Evolutionary conservation across 1,140 invertebrate species (phyloP).

Genomic region (Euwallacea similis): DNA sequence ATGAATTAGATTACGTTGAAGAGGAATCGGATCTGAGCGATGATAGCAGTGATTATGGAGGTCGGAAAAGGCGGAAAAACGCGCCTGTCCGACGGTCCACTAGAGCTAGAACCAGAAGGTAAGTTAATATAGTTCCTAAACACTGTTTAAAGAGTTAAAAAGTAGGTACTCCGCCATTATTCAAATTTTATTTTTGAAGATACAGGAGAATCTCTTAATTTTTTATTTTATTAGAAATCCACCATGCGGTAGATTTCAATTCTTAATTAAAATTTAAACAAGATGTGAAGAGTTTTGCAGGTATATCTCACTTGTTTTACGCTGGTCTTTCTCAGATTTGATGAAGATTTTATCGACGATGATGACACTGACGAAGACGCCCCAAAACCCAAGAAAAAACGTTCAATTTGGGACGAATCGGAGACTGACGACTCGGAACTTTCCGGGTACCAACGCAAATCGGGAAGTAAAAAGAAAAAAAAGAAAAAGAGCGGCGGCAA

Average conservation of each 20-base stretch:
- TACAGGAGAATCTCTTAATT: constrained; percentile 1
- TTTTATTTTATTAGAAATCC: not conserved
- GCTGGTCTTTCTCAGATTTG: constrained; percentile 55
- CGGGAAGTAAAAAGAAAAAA: constrained; percentile 51
- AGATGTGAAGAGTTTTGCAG: not conserved
- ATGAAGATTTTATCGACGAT: constrained; percentile 63
- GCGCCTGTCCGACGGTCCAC: constrained; percentile 61
- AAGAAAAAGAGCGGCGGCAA: constrained; percentile 3
- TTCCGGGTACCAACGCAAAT: constrained; percentile 47
- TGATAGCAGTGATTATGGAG: constrained; percentile 61
- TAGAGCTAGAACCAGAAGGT: constrained; percentile 54
- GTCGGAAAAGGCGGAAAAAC: constrained; percentile 53
- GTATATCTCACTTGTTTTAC: not conserved
- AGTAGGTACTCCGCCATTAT: not conserved
- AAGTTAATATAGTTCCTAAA: not conserved
- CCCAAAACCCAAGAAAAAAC: constrained; percentile 59
- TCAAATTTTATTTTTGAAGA: not conserved
- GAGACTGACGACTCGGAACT: constrained; percentile 62
- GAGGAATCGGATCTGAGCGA: constrained; percentile 61
- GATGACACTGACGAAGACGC: constrained; percentile 62
- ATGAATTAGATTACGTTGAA: constrained; percentile 64
- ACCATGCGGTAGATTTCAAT: no score
- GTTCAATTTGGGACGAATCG: constrained; percentile 58
- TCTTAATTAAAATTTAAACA: no score
- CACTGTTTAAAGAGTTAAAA: not conserved